Base-by-base conservation (phyloP, 2,113 vertebrate species). In the Meleagris gallopavo region DNA sequence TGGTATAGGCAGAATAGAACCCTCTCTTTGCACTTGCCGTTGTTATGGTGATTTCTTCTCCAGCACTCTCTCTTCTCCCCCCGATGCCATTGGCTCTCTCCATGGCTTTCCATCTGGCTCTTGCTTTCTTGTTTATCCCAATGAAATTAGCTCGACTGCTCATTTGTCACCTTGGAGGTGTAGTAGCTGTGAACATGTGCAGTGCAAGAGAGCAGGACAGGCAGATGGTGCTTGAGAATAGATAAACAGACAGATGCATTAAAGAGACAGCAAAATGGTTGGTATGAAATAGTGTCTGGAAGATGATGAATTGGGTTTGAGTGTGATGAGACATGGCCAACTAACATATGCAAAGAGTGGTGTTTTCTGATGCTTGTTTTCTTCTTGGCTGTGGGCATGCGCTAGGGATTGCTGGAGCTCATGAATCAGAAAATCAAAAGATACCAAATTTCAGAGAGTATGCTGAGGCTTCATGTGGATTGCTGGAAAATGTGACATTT, bases 161-260 rank as follows among this genome's bases (percentile, higher is more conserved):
- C 98, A 97, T 97, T 97, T 98, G 97, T 98, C 96, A 97, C 95
- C 94, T 94, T 34, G 34, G 94, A 96, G 95, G 95, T 89, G 86
- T 86, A 54, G 89, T 67, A 1, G 8, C 82, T 89, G 88, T 4
- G 90, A 95, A 95, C 84, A 90, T 94, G 87, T 67, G 94, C 40
- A 2, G 58, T 80, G 76, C 45, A 78, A 91, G 90, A 32, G 86
- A 84, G 80, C 74, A 48, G 93, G 36, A 81, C 75, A 92, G 94
- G 95, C 97, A 97, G 97, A 97, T 97, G 97, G 94, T 43, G 24
- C 40, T 77, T 77, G 86, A 41, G 89, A 83, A 70, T 4, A 70
- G 88, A 86, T 90, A 89, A 93, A 94, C 94, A 96, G 97, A 88
- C 97, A 97, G 96, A 96, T 94, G 97, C 91, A 67, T 73, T 89